Evolutionary conservation across 2,113 vertebrate genomes (phyloP).

Genomic region (Myotis brandtii): DNA sequence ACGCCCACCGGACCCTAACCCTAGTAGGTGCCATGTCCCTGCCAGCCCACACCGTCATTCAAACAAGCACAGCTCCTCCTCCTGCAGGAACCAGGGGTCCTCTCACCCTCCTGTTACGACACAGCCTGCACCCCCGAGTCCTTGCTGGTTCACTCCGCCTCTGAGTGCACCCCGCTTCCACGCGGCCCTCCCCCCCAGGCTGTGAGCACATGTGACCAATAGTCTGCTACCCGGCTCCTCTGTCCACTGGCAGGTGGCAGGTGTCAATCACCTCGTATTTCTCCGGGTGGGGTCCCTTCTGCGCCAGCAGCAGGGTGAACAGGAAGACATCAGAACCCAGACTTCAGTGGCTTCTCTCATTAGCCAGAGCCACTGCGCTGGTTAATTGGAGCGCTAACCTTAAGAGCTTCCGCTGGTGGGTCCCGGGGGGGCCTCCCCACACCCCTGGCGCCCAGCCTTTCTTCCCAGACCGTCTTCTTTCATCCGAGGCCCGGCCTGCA

Average conservation of each 20-base stretch:
- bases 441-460: neutral
- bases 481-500: neutral
- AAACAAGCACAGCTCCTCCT: neutral
- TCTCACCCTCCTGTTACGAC: neutral
- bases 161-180: too few relatives aligned
- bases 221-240: neutral
- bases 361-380: neutral
- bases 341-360: neutral
- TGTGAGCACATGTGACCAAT: neutral
- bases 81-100: neutral
- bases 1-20: neutral
- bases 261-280: neutral
- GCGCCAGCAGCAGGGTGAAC: neutral
- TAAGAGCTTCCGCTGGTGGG: neutral
- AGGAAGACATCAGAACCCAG: neutral
- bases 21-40: neutral
- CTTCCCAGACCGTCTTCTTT: neutral
- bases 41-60: neutral
- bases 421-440: neutral
- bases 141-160: neutral
- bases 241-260: too few relatives aligned
- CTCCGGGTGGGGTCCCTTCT: neutral
- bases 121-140: neutral
- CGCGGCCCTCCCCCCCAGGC: neutral
- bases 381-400: neutral